Conservation (phyloP, 1,140 invertebrate genomes). For the Maconellicoccus hirsutus region DNA sequence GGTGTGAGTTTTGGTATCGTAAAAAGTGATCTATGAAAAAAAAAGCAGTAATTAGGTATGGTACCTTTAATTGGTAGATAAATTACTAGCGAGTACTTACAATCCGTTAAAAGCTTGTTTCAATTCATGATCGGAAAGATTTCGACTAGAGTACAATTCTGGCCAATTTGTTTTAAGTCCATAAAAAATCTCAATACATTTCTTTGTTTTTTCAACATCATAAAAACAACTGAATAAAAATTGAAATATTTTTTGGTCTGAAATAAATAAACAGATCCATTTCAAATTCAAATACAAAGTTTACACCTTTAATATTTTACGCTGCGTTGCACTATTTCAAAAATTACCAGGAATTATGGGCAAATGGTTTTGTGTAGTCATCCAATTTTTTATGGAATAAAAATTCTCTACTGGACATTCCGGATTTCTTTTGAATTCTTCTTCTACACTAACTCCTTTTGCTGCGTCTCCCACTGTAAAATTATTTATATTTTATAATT, state of each 20-base stretch:
- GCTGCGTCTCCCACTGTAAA: neutral
- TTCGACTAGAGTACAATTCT: neutral
- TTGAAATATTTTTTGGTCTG: constrained; percentile 6
- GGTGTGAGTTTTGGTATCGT: neutral
- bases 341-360: constrained; percentile 31
- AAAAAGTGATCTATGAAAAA: neutral
- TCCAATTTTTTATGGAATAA: constrained; percentile 34
- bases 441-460: constrained; percentile 26
- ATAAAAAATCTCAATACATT: constrained; percentile 14
- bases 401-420: constrained; percentile 36
- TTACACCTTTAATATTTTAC: no score
- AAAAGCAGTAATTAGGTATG: no score
- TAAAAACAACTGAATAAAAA: constrained; percentile 15
- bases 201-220: constrained; percentile 13
- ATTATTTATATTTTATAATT: neutral
- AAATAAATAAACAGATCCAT: neutral
- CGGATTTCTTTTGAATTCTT: constrained; percentile 36
- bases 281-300: no score
- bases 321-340: neutral
- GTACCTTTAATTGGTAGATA: neutral
- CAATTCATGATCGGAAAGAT: neutral
- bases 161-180: neutral
- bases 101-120: neutral
- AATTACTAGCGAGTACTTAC: neutral
- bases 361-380: constrained; percentile 35